phyloP scores from a whole-genome alignment of 2,888 invertebrate genomes.

The Nephrotoma flavescens region DNA sequence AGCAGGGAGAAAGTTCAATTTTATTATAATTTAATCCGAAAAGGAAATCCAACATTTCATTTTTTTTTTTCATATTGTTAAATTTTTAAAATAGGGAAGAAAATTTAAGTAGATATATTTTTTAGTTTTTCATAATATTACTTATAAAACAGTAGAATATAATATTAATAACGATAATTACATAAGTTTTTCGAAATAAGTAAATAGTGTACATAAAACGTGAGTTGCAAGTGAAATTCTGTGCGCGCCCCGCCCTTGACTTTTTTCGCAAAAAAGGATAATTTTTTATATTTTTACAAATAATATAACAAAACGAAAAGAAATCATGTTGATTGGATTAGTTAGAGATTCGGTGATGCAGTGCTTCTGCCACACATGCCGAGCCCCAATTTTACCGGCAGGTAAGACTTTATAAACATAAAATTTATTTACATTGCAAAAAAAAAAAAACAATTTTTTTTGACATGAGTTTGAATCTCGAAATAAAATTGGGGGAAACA shows the following conservation, averaged over 20 bases:
- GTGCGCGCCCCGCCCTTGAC: constrained; percentile 10
- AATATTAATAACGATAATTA: not conserved
- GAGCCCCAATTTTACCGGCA: constrained; percentile 62
- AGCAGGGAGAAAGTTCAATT: not conserved
- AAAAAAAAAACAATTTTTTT: not conserved
- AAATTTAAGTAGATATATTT: not conserved
- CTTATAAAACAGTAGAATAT: not conserved
- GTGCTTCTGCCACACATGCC: constrained; percentile 88
- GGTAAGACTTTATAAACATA: constrained; percentile 37
- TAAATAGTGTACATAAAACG: not conserved
- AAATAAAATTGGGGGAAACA: not conserved
- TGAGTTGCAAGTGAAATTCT: not conserved
- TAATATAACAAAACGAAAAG: not conserved
- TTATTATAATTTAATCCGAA: not conserved
- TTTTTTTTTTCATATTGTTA: not conserved
- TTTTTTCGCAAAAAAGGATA: not conserved
- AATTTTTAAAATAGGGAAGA: not conserved
- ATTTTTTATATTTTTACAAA: not conserved
- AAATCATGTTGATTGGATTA: constrained; percentile 67
- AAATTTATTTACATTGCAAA: not conserved
- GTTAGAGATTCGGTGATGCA: constrained; percentile 85
- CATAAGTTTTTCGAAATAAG: not conserved
- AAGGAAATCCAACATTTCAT: not conserved
- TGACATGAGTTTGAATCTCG: not conserved
- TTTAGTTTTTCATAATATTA: not conserved